phyloP scores from a whole-genome alignment of 2,888 invertebrate genomes.

The Mechanitis messenoides region DNA sequence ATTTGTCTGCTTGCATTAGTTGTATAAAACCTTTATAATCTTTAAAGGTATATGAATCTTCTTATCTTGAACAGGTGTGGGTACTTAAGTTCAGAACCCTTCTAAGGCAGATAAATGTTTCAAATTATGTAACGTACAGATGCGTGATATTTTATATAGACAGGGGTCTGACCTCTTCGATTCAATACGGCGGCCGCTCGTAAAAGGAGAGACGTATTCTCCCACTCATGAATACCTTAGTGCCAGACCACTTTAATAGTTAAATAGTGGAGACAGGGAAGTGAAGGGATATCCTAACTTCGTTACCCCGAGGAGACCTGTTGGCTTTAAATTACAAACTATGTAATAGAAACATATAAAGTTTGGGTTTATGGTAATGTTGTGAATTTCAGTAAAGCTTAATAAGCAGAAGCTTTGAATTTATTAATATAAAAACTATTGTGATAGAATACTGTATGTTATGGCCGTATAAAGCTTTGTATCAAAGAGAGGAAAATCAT shows the following conservation, averaged over 20 bases:
- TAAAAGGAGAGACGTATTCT: slow-evolving; percentile 66
- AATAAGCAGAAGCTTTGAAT: no score
- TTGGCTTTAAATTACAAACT: slow-evolving; percentile 17
- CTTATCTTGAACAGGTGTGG: no score
- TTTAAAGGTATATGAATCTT: no score
- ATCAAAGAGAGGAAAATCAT: no score
- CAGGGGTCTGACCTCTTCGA: slow-evolving; percentile 60
- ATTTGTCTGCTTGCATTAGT: no score
- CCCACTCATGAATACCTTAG: slow-evolving; percentile 72
- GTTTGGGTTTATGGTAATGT: neutral
- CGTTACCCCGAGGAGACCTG: slow-evolving; percentile 32
- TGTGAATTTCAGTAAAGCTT: no score
- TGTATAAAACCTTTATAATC: no score
- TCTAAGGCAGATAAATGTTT: slow-evolving; percentile 41
- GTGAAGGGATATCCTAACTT: slow-evolving; percentile 41
- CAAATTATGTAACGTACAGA: slow-evolving; percentile 55
- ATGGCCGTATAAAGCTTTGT: no score
- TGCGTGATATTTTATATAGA: slow-evolving; percentile 56
- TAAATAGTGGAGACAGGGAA: slow-evolving; percentile 54
- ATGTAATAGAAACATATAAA: neutral
- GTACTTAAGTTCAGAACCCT: slow-evolving; percentile 1
- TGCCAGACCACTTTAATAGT: slow-evolving; percentile 63
- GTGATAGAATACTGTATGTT: no score
- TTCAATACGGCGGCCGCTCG: slow-evolving; percentile 63
- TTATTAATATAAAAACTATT: no score